Percentiles rank a stretch among this genome's conserved stretches.
phyloP scores from a whole-genome alignment of 2,113 vertebrate species.

The Stictonetta naevosa region DNA sequence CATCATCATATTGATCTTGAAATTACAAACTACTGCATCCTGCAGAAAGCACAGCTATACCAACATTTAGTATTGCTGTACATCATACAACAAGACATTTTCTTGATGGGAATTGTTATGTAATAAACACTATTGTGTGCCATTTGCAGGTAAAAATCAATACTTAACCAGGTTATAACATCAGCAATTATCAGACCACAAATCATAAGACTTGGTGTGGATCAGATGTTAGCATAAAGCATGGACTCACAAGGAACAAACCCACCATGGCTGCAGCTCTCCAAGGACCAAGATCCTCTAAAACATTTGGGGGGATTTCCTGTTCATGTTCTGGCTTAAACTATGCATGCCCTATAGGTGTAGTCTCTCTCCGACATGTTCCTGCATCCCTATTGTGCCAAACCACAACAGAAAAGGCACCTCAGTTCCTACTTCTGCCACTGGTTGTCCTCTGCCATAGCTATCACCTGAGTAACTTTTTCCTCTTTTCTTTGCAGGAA shows the following conservation, averaged over 20 bases:
- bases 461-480: not conserved
- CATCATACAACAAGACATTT: not conserved
- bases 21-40: conserved; percentile 48
- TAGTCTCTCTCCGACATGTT: not conserved
- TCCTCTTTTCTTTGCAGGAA: not conserved
- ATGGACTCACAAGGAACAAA: not conserved
- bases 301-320: not conserved
- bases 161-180: not conserved
- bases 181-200: not conserved
- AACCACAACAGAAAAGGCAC: not conserved
- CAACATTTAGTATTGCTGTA: not conserved
- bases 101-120: not conserved
- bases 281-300: rapidly evolving
- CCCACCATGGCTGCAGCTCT: not conserved
- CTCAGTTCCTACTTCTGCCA: not conserved
- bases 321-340: not conserved
- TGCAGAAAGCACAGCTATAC: not conserved
- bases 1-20: conserved; percentile 56
- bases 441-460: not conserved
- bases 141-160: not conserved
- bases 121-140: conserved; percentile 12
- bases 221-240: not conserved
- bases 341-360: rapidly evolving
- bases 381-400: not conserved
- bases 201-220: not conserved